A percentile compares a stretch with the other conserved stretches of the same genome.
These are phyloP conservation scores for Hyppa rectilinea DNA, from an alignment of 2,888 invertebrate genomes.

Conservation along the genomic window DNA sequence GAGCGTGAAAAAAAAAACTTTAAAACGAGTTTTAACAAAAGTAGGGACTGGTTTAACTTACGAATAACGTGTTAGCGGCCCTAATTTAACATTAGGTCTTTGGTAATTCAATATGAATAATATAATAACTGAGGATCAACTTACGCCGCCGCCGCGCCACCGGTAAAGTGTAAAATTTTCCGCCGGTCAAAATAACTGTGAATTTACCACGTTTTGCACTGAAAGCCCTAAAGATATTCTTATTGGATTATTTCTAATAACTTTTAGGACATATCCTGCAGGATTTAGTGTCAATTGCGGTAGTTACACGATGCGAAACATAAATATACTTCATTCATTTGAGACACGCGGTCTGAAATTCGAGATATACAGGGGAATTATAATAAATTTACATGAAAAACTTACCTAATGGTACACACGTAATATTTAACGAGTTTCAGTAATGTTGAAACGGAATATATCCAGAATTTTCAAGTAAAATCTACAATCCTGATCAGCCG, in stretches of 20 bases:
- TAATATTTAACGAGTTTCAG: background rate
- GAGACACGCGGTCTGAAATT: conserved; percentile 38
- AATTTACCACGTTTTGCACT: background rate
- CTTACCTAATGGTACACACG: conserved; percentile 17
- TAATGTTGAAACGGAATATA: background rate
- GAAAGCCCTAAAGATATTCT: background rate
- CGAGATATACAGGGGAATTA: background rate
- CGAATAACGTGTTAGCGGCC: background rate
- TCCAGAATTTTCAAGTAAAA: conserved; percentile 35
- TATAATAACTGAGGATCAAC: background rate
- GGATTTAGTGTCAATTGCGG: background rate
- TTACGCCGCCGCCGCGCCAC: no score
- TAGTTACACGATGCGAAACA: background rate
- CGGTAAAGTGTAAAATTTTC: conserved; percentile 8
- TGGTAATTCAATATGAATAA: background rate
- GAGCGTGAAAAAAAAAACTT: background rate
- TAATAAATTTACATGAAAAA: background rate
- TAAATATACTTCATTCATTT: background rate
- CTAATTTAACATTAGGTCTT: background rate
- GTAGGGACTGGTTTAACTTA: background rate
- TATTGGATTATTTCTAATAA: background rate
- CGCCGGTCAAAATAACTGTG: background rate
- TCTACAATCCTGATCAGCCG: conserved; percentile 18
- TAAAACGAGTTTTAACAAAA: background rate
- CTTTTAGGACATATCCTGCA: background rate